Percentiles rank a stretch among this genome's conserved stretches.
Conservation (phyloP, 2,888 invertebrate genomes). For the Heliconius charithonia region DNA sequence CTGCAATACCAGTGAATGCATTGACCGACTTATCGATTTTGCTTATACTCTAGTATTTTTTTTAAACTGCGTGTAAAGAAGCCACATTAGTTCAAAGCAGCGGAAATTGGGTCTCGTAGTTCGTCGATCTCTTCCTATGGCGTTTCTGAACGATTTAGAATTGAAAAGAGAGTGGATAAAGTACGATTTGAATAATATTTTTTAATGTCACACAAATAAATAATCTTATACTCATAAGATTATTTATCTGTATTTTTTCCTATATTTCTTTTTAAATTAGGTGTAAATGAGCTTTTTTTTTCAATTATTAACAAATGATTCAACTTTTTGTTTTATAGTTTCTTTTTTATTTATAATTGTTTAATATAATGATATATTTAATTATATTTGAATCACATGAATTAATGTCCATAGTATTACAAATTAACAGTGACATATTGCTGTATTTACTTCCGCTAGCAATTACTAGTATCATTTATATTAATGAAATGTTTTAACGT, state of each 20-base stretch:
- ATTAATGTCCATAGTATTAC: not conserved
- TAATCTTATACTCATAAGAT: too few relatives aligned
- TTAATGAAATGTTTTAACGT: conserved; percentile 24
- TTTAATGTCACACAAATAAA: too few relatives aligned
- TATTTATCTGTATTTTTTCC: not conserved
- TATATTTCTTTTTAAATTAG: too few relatives aligned
- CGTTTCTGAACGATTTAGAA: not conserved
- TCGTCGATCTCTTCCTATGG: not conserved
- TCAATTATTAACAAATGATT: too few relatives aligned
- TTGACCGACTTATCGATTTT: conserved; percentile 30
- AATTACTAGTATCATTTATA: conserved; percentile 18
- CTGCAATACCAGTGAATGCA: conserved; percentile 27
- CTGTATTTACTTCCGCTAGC: conserved; percentile 15
- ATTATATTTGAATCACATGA: not conserved
- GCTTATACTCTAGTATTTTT: conserved; percentile 32
- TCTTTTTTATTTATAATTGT: not conserved
- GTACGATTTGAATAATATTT: not conserved
- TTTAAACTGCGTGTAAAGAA: conserved; percentile 16
- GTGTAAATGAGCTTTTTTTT: too few relatives aligned
- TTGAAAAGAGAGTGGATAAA: not conserved
- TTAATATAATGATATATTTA: not conserved
- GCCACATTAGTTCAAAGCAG: conserved; percentile 17
- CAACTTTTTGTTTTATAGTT: too few relatives aligned
- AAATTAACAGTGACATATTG: conserved; percentile 9
- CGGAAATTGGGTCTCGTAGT: conserved; percentile 26